Percentiles rank a stretch among this genome's conserved stretches.
These are phyloP conservation scores for Pseudochromis fuscus DNA, from an alignment of 2,797 vertebrate genomes.

Conservation along the genomic window DNA sequence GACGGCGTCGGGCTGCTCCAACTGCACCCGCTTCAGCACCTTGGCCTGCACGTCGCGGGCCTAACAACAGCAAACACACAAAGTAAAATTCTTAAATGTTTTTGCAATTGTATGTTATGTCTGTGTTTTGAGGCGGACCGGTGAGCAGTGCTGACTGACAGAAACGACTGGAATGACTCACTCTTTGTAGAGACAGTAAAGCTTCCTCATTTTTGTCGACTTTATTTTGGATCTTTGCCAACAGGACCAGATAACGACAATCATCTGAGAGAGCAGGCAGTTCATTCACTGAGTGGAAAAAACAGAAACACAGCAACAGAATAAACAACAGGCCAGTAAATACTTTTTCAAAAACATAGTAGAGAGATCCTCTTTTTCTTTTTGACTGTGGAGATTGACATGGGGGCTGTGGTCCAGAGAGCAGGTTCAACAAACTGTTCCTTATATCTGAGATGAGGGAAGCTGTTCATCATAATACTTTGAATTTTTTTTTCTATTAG, in stretches of 20 bases:
- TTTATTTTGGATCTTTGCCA: constrained; percentile 94
- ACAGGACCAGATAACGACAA: constrained; percentile 90
- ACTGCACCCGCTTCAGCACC: constrained; percentile 93
- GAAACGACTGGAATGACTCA: constrained; percentile 68
- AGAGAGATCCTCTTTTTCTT: not conserved
- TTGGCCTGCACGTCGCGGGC: constrained; percentile 94
- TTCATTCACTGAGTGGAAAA: constrained; percentile 86
- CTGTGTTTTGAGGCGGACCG: not conserved
- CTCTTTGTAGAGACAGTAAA: constrained; percentile 90
- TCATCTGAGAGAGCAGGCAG: constrained; percentile 90
- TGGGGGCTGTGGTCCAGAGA: too few species aligned
- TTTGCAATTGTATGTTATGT: not conserved
- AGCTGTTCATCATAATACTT: too few species aligned
- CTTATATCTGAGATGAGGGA: too few species aligned
- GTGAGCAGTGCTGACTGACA: not conserved
- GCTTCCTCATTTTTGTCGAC: constrained; percentile 89
- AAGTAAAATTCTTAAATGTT: not conserved
- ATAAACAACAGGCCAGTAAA: not conserved
- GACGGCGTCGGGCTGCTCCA: constrained; percentile 93
- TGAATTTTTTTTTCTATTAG: too few species aligned
- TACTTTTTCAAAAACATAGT: not conserved
- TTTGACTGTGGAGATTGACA: too few species aligned
- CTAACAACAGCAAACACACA: constrained; percentile 71
- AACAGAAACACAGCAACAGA: not conserved
- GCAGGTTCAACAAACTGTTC: too few species aligned